phyloP scores from a whole-genome alignment of 2,888 invertebrate species.

The Philhelius pedissequus region DNA sequence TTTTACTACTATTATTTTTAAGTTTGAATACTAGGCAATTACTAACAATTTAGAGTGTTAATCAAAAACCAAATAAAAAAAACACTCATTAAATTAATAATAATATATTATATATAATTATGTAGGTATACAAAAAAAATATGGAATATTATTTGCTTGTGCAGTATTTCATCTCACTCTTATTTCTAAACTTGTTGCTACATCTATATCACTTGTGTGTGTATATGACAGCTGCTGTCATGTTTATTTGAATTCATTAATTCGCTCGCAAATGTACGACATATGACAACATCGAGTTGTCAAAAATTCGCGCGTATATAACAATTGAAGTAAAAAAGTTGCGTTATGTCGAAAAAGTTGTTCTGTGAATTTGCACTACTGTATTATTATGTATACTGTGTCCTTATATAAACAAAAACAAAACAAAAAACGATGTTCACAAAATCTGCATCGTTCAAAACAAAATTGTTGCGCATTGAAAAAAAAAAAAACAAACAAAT shows the following conservation, averaged over 20 bases:
- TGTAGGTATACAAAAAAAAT: not conserved
- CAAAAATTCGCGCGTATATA: conserved; percentile 1
- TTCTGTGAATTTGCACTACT: conserved; percentile 64
- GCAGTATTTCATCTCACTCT: conserved; percentile 40
- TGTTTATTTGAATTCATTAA: not conserved
- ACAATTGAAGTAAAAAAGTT: conserved; percentile 30
- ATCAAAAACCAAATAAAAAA: not conserved
- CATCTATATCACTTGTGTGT: conserved; percentile 52
- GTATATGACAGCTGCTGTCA: conserved; percentile 43
- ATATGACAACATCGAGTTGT: conserved; percentile 24
- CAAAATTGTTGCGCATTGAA: conserved; percentile 50
- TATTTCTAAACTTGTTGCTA: conserved; percentile 55
- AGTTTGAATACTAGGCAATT: not conserved
- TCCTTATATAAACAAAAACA: conserved; percentile 30
- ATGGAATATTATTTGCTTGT: conserved; percentile 22
- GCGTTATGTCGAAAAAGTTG: conserved; percentile 29
- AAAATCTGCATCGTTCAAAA: conserved; percentile 44
- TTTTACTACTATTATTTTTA: not conserved
- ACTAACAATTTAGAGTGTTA: not conserved
- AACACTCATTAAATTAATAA: not conserved
- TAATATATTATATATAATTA: not conserved
- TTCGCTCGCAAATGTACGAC: not conserved
- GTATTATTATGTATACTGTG: conserved; percentile 69
- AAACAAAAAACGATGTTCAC: conserved; percentile 43
- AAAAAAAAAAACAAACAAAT: conserved; percentile 36